Evolutionary conservation across 2,888 invertebrate species (phyloP).

Genomic region (Lottia gigantea): DNA sequence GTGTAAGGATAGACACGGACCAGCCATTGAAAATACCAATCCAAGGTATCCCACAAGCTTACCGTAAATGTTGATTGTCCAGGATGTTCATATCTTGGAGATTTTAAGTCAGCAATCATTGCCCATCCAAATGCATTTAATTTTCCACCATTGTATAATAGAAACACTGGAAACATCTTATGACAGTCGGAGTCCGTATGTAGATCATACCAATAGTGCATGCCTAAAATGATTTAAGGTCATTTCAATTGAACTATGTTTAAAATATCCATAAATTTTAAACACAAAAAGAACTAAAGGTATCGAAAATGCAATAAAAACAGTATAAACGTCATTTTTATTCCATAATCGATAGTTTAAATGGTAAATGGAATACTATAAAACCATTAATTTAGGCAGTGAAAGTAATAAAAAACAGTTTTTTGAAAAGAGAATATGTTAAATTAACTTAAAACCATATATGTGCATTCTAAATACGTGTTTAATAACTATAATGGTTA

Average conservation of each 20-base stretch:
- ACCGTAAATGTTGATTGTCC: constrained; percentile 18
- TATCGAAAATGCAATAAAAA: too few species aligned
- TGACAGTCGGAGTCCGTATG: constrained; percentile 50
- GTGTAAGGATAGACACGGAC: not conserved
- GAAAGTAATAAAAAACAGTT: too few species aligned
- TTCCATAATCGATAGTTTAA: too few species aligned
- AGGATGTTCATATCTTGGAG: constrained; percentile 41
- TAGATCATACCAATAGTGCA: constrained; percentile 58
- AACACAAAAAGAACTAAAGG: too few species aligned
- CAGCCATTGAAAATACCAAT: not conserved
- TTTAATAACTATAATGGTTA: not conserved
- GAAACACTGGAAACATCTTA: constrained; percentile 53
- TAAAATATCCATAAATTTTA: too few species aligned
- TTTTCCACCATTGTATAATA: constrained; percentile 57
- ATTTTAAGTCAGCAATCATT: constrained; percentile 29
- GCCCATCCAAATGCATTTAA: constrained; percentile 61
- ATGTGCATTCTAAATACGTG: too few species aligned
- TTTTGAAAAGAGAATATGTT: too few species aligned
- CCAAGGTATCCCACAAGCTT: not conserved
- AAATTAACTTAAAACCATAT: too few species aligned
- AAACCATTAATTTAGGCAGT: too few species aligned
- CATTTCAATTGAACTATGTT: too few species aligned
- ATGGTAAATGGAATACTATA: too few species aligned
- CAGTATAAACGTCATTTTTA: too few species aligned
- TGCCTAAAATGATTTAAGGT: constrained; percentile 37